A percentile compares a stretch with the other conserved stretches of the same genome.
phyloP scores from a whole-genome alignment of 2,888 invertebrate genomes.

The Microctonus aethiopoides region DNA sequence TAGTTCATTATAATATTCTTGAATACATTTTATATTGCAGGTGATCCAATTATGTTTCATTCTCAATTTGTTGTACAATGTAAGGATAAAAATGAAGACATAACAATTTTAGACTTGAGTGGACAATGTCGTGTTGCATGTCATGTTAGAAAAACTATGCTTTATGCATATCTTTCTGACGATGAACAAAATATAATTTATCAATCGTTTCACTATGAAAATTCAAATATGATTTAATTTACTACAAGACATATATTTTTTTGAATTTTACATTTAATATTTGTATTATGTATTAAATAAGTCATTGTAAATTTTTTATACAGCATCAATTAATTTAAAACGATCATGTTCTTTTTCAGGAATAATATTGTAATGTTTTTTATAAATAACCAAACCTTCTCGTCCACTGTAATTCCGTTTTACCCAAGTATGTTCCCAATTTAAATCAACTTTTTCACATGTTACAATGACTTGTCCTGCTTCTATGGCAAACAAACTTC shows the following conservation, averaged over 20 bases:
- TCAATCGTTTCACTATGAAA: conserved; percentile 62
- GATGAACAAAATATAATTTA: conserved; percentile 52
- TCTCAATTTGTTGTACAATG: conserved; percentile 83
- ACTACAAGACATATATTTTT: conserved; percentile 9
- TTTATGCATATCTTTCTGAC: conserved; percentile 56
- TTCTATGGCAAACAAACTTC: conserved; percentile 83
- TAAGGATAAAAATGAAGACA: conserved; percentile 67
- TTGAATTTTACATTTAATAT: neutral
- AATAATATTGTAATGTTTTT: conserved; percentile 88
- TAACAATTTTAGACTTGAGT: conserved; percentile 53
- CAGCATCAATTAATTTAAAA: conserved; percentile 81
- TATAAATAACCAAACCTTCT: conserved; percentile 76
- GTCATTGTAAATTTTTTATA: conserved; percentile 64
- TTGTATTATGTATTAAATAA: neutral
- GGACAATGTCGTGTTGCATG: conserved; percentile 58
- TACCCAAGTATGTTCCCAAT: conserved; percentile 83
- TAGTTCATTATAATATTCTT: conserved; percentile 26
- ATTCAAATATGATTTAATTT: conserved; percentile 44
- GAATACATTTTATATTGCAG: conserved; percentile 67
- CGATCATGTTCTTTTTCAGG: conserved; percentile 81
- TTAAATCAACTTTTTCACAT: conserved; percentile 83
- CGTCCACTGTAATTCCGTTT: conserved; percentile 74
- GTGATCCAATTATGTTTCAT: conserved; percentile 84
- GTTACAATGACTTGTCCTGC: conserved; percentile 84
- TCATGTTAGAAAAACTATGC: conserved; percentile 60